Percentiles rank a stretch among this genome's conserved stretches.
phyloP scores from a whole-genome alignment of 2,113 vertebrate species.

The Toxotes jaculatrix region DNA sequence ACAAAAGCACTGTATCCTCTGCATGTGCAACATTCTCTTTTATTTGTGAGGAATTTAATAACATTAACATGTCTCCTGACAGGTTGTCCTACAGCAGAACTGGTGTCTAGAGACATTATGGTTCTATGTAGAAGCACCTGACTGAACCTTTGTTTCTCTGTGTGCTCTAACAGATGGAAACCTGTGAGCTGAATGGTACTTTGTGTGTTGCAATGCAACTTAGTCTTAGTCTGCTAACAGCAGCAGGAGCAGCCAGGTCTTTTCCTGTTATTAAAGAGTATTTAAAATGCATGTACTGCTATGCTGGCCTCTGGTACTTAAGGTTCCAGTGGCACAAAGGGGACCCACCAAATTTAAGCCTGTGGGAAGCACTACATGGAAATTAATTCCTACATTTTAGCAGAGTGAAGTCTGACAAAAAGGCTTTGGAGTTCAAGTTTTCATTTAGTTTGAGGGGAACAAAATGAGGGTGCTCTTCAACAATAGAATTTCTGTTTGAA shows the following conservation, averaged over 20 bases:
- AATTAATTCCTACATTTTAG: constrained; percentile 10
- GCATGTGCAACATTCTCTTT: neutral
- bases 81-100: neutral
- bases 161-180: neutral
- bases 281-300: constrained; percentile 34
- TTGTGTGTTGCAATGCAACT: neutral
- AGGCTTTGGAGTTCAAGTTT: neutral
- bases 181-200: neutral
- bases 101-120: neutral
- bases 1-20: constrained; percentile 1
- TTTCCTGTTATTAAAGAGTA: constrained; percentile 13
- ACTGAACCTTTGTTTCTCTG: neutral
- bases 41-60: neutral
- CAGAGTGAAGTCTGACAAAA: neutral
- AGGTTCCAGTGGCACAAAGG: neutral
- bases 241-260: constrained; percentile 4
- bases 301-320: neutral
- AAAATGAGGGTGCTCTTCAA: neutral
- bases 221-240: neutral
- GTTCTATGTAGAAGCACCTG: neutral
- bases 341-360: neutral
- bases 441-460: neutral
- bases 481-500: neutral
- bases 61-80: neutral
- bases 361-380: neutral